Evolutionary conservation across 2,888 invertebrate species (phyloP).

Genomic region (Suillia variegata): DNA sequence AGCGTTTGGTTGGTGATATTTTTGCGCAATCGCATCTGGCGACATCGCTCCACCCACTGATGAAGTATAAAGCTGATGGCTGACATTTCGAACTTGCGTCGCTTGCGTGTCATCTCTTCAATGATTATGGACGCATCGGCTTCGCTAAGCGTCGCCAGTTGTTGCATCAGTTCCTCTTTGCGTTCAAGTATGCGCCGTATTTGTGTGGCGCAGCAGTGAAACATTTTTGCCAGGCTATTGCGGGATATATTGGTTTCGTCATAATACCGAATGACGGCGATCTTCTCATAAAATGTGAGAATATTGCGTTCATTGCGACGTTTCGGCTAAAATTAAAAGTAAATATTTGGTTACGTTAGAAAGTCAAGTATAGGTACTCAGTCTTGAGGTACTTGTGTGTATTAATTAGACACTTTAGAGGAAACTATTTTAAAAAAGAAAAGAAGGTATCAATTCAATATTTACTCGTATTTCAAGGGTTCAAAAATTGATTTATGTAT

Average conservation of each 20-base stretch:
- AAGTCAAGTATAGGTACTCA: slow-evolving; percentile 8
- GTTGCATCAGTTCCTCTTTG: slow-evolving; percentile 51
- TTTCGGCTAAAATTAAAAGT: slow-evolving; percentile 31
- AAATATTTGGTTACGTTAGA: too few species aligned
- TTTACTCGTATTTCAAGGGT: too few species aligned
- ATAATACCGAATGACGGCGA: slow-evolving; percentile 57
- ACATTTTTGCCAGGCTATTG: slow-evolving; percentile 57
- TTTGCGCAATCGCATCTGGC: slow-evolving; percentile 44
- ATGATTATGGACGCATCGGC: slow-evolving; percentile 53
- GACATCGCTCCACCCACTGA: slow-evolving; percentile 57
- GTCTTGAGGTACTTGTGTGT: background rate
- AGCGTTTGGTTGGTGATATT: slow-evolving; percentile 50
- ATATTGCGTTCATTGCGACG: slow-evolving; percentile 55
- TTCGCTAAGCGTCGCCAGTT: slow-evolving; percentile 52
- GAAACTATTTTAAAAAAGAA: background rate
- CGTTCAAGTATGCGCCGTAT: slow-evolving; percentile 55
- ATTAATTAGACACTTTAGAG: slow-evolving; percentile 21
- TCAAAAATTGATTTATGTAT: too few species aligned
- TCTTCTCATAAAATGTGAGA: slow-evolving; percentile 56
- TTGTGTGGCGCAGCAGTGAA: slow-evolving; percentile 58
- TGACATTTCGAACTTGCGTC: slow-evolving; percentile 57
- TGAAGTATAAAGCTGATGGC: slow-evolving; percentile 56
- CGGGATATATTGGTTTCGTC: slow-evolving; percentile 56
- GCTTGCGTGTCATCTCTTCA: slow-evolving; percentile 56
- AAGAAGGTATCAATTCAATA: background rate